A percentile compares a stretch with the other conserved stretches of the same genome.
phyloP scores from a whole-genome alignment of 2,113 vertebrate genomes.

The Aix galericulata region DNA sequence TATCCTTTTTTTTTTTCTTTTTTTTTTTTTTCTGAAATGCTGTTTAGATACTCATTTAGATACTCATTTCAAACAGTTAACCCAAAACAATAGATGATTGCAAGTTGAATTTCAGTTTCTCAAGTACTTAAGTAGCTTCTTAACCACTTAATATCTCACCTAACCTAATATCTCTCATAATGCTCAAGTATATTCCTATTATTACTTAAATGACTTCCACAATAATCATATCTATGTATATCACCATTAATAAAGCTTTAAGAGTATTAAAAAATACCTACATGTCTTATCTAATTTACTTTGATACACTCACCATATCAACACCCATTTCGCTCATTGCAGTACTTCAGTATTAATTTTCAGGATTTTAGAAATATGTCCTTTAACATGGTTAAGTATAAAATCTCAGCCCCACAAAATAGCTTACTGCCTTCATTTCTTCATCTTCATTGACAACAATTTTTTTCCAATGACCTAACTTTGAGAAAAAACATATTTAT shows the following conservation, averaged over 20 bases:
- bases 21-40: background rate
- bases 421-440: background rate
- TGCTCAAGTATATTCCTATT: background rate
- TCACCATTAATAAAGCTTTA: background rate
- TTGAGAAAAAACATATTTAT: background rate
- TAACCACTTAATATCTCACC: background rate
- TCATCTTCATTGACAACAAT: background rate
- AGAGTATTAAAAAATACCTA: background rate
- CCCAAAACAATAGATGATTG: background rate
- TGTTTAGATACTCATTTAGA: background rate
- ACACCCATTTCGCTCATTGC: background rate
- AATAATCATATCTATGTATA: background rate
- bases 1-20: background rate
- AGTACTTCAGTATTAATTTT: background rate
- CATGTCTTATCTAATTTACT: background rate
- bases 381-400: background rate
- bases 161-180: background rate
- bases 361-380: background rate
- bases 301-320: background rate
- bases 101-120: background rate
- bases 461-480: background rate
- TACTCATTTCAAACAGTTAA: background rate
- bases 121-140: background rate
- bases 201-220: background rate
- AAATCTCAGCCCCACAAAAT: fast-evolving